A percentile compares a stretch with the other conserved stretches of the same genome.
Evolutionary conservation across 2,797 vertebrate species (phyloP).

Genomic region (Pristis pectinata): DNA sequence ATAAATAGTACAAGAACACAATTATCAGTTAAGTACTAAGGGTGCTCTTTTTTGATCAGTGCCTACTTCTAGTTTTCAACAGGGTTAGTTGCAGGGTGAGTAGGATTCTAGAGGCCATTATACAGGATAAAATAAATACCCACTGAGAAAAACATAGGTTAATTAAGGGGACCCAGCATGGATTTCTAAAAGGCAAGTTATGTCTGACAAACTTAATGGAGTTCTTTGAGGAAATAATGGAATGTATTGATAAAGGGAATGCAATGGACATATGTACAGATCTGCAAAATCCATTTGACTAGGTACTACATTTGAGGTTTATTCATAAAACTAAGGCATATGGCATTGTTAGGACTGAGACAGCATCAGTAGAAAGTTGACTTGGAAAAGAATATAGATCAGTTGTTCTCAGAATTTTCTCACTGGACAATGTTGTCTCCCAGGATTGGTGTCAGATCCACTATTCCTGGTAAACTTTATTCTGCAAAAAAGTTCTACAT

Average conservation of each 20-base stretch:
- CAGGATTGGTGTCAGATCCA: background rate
- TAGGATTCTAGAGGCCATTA: background rate
- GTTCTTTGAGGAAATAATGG: constrained; percentile 32
- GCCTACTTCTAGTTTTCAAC: background rate
- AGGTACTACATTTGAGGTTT: background rate
- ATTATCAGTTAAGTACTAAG: background rate
- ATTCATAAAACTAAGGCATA: background rate
- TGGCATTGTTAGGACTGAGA: no score
- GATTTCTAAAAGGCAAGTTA: constrained; percentile 12
- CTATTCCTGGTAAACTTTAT: background rate
- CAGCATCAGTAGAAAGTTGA: background rate
- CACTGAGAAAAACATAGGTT: constrained; percentile 21
- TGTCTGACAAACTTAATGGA: constrained; percentile 23
- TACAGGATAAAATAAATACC: constrained; percentile 27
- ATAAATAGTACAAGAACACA: background rate
- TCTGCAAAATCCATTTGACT: background rate
- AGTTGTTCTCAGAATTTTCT: background rate
- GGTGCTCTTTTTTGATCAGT: background rate
- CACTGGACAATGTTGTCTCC: background rate
- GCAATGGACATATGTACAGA: background rate
- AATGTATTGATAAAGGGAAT: background rate
- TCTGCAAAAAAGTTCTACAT: background rate
- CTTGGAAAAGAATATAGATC: background rate
- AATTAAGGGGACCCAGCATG: constrained; percentile 20
- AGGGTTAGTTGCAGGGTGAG: background rate